These are phyloP conservation scores for Stegophylla sp. DNA, from an alignment of 2,888 invertebrate species.

Conservation along the genomic window DNA sequence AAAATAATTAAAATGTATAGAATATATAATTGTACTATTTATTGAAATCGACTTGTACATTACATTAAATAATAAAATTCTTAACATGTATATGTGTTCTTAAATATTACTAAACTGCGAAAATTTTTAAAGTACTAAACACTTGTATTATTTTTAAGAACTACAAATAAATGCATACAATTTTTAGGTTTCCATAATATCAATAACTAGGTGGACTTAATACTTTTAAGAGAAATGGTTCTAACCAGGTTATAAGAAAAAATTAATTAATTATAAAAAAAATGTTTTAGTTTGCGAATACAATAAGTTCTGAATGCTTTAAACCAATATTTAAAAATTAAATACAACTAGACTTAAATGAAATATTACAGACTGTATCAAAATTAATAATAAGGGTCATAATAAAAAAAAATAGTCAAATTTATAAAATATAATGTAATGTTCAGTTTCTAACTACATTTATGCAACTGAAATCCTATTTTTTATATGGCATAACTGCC, in stretches of 20 bases:
- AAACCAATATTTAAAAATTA: neutral
- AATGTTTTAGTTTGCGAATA: neutral
- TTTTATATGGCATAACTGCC: neutral
- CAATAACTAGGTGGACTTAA: too few relatives aligned
- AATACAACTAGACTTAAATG: constrained; percentile 18
- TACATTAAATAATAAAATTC: too few relatives aligned
- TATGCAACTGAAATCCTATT: neutral
- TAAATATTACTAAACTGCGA: too few relatives aligned
- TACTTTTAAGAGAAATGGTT: neutral
- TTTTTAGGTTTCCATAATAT: too few relatives aligned
- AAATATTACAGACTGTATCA: neutral
- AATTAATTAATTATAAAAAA: neutral
- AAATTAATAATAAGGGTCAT: neutral
- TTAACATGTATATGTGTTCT: too few relatives aligned
- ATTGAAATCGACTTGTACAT: too few relatives aligned
- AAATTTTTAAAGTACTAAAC: too few relatives aligned
- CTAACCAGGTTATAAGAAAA: neutral
- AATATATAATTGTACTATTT: too few relatives aligned
- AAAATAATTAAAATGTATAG: too few relatives aligned
- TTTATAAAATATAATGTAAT: neutral
- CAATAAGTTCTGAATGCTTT: neutral
- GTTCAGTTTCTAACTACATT: neutral
- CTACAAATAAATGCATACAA: neutral
- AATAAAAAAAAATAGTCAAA: neutral
- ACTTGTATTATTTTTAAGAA: too few relatives aligned